Conservation (phyloP, 1,140 invertebrate genomes). For the Megalopta genalis region DNA sequence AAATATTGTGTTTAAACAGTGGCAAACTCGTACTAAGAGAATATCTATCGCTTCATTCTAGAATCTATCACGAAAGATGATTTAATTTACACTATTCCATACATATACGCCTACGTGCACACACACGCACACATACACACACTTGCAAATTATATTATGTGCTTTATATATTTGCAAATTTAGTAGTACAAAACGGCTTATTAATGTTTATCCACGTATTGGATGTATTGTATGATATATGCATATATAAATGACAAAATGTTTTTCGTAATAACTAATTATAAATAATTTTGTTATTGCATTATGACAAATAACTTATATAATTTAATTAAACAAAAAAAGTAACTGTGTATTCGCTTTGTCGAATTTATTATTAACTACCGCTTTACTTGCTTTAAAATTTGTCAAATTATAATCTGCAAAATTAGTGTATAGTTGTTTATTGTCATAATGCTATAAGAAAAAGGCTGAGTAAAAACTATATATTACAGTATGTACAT, state of each 20-base stretch:
- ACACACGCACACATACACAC: too few relatives aligned
- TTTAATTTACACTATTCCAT: slow-evolving; percentile 12
- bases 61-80: not conserved
- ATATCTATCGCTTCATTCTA: slow-evolving; percentile 8
- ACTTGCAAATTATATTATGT: not conserved
- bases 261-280: not conserved
- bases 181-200: slow-evolving; percentile 42
- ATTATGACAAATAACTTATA: not conserved
- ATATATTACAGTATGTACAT: slow-evolving; percentile 27
- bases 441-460: slow-evolving; percentile 1
- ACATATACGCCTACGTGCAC: not conserved
- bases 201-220: slow-evolving; percentile 3
- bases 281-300: slow-evolving; percentile 8
- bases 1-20: slow-evolving; percentile 20
- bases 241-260: slow-evolving; percentile 14
- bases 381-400: slow-evolving; percentile 1
- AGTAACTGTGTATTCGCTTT: not conserved
- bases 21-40: slow-evolving; percentile 6
- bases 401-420: not conserved
- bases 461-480: slow-evolving; percentile 25
- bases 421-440: slow-evolving; percentile 19
- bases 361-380: not conserved
- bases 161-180: slow-evolving; percentile 34
- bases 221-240: slow-evolving; percentile 18
- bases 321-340: not conserved